Conservation (phyloP, 92 coral and sea anemone genomes). For the Umimayanthus kanabou region DNA sequence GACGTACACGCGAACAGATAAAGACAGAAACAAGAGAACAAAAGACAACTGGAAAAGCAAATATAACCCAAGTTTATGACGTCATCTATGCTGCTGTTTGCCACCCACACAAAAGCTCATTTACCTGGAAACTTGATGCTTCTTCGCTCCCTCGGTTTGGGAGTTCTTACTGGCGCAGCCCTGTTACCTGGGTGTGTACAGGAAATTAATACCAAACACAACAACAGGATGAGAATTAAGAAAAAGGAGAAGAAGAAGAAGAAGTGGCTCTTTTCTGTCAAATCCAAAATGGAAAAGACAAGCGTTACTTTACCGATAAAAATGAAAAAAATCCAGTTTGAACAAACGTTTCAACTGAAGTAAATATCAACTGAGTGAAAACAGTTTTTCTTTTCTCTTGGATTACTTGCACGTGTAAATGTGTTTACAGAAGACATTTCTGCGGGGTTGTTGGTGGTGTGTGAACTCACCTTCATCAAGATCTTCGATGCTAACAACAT, state of each 20-base stretch:
- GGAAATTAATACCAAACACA: not conserved
- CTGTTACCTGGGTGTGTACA: not conserved
- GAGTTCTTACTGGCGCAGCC: not conserved
- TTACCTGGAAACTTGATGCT: constrained; percentile 5
- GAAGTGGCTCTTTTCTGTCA: too few species aligned
- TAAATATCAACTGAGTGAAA: too few species aligned
- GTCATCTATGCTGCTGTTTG: not conserved
- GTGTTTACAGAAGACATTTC: not conserved
- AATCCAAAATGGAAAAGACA: too few species aligned
- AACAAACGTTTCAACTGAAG: too few species aligned
- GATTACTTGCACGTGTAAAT: not conserved
- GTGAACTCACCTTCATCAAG: constrained; percentile 9
- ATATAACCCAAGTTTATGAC: not conserved
- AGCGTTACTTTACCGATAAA: too few species aligned
- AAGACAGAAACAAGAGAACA: not conserved
- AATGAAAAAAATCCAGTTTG: too few species aligned
- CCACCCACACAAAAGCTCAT: not conserved
- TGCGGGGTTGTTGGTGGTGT: not conserved
- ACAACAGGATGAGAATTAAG: not conserved
- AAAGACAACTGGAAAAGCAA: not conserved
- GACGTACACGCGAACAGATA: not conserved
- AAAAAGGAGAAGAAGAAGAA: too few species aligned
- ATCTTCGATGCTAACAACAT: constrained; percentile 6
- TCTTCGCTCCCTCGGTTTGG: constrained; percentile 1
- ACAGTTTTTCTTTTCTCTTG: too few species aligned